Evolutionary conservation across 2,113 vertebrate genomes (phyloP).

Genomic region (Heteronetta atricapilla): DNA sequence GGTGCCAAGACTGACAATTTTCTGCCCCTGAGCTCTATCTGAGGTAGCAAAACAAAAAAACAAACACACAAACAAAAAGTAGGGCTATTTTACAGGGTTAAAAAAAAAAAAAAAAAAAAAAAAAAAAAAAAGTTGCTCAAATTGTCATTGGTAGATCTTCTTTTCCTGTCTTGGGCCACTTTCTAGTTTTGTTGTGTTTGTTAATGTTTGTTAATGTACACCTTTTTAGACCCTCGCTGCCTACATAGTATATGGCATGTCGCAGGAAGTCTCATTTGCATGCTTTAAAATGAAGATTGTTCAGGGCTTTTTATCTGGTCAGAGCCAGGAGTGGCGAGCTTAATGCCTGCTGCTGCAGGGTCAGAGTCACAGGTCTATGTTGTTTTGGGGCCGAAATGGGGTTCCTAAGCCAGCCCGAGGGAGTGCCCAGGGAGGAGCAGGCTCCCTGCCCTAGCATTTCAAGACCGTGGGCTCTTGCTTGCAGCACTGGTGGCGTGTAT

Average conservation of each 20-base stretch:
- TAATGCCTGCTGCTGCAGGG: neutral
- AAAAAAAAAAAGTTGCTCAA: neutral
- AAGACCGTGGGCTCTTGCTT: neutral
- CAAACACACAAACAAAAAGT: neutral
- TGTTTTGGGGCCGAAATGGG: neutral
- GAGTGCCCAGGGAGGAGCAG: neutral
- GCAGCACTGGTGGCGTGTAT: neutral
- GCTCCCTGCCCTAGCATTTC: neutral
- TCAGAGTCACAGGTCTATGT: neutral
- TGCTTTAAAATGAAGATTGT: neutral
- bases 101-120: neutral
- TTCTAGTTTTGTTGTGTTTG: neutral
- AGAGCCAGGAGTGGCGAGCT: neutral
- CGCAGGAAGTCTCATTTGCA: neutral
- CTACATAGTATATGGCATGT: accelerated
- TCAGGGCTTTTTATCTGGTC: neutral
- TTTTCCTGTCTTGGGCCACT: neutral
- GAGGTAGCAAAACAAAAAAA: neutral
- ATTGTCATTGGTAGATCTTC: neutral
- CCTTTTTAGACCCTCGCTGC: neutral
- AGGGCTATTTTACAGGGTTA: neutral
- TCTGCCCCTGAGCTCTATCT: neutral
- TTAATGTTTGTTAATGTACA: neutral
- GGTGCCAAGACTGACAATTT: neutral
- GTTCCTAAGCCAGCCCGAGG: neutral